These are phyloP conservation scores for Rhyzopertha dominica DNA, from an alignment of 1,140 invertebrate genomes.

Conservation along the genomic window DNA sequence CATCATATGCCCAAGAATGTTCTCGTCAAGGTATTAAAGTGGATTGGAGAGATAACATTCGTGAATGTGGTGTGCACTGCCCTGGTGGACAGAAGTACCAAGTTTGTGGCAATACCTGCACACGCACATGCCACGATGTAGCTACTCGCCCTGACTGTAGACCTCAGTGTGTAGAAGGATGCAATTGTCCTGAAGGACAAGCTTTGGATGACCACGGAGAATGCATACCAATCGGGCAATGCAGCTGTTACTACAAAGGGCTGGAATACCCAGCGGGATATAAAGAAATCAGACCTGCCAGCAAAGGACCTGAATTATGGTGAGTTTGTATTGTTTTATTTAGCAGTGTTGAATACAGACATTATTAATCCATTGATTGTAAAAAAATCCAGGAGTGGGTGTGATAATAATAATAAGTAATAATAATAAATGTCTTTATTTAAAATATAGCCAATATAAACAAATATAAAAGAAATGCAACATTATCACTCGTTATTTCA, in stretches of 20 bases:
- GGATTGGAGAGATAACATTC: conserved; percentile 70
- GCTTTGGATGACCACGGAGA: conserved; percentile 64
- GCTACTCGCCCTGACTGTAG: conserved; percentile 50
- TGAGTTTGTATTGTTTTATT: conserved; percentile 38
- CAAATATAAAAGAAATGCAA: too few species aligned
- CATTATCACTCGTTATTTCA: too few species aligned
- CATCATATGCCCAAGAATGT: conserved; percentile 76
- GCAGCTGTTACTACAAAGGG: conserved; percentile 69
- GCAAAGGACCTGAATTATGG: conserved; percentile 65
- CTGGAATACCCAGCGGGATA: conserved; percentile 69
- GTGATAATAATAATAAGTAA: too few species aligned
- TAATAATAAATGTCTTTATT: too few species aligned
- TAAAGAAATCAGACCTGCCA: conserved; percentile 62
- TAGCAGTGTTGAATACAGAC: too few species aligned
- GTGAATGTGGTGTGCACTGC: conserved; percentile 76
- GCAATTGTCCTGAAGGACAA: conserved; percentile 75
- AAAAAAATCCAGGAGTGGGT: too few species aligned
- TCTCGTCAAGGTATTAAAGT: conserved; percentile 63
- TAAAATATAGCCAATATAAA: too few species aligned
- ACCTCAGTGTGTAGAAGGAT: conserved; percentile 77
- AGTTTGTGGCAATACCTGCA: conserved; percentile 71
- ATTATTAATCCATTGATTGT: too few species aligned
- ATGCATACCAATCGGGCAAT: conserved; percentile 71
- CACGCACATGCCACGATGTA: conserved; percentile 64
- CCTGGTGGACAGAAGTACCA: conserved; percentile 73